Conservation (phyloP, 2,113 vertebrate species). For the Nibea albiflora region DNA sequence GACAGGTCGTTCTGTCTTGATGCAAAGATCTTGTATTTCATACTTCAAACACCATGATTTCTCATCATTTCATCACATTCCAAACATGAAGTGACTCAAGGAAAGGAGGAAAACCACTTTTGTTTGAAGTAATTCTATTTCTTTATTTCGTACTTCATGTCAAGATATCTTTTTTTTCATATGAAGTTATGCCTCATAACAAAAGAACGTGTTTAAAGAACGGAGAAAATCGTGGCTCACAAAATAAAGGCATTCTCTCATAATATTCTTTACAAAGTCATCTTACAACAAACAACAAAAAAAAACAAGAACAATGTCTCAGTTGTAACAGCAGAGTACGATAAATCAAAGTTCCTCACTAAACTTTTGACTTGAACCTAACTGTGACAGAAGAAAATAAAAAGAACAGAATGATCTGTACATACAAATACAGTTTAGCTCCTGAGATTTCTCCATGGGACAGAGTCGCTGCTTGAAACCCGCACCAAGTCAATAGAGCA, state of each 20-base stretch:
- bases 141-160: slow-evolving; percentile 83
- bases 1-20: neutral
- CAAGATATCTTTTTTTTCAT: slow-evolving; percentile 77
- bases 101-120: neutral
- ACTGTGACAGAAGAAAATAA: slow-evolving; percentile 60
- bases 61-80: neutral
- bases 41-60: neutral
- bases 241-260: slow-evolving; percentile 84
- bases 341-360: slow-evolving; percentile 58
- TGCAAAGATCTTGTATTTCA: neutral
- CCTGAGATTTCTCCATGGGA: slow-evolving; percentile 80
- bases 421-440: slow-evolving; percentile 71
- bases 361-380: slow-evolving; percentile 65
- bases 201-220: slow-evolving; percentile 72
- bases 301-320: slow-evolving; percentile 56
- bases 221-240: slow-evolving; percentile 72
- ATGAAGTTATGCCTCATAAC: slow-evolving; percentile 77
- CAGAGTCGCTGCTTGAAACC: slow-evolving; percentile 43
- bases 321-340: slow-evolving; percentile 67
- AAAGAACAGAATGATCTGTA: slow-evolving; percentile 60
- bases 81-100: neutral
- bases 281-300: slow-evolving; percentile 65
- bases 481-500: slow-evolving; percentile 17
- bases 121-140: slow-evolving; percentile 63
- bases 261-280: slow-evolving; percentile 80